These are phyloP conservation scores for Ceratitis capitata DNA, from an alignment of 1,140 invertebrate species.

Conservation along the genomic window DNA sequence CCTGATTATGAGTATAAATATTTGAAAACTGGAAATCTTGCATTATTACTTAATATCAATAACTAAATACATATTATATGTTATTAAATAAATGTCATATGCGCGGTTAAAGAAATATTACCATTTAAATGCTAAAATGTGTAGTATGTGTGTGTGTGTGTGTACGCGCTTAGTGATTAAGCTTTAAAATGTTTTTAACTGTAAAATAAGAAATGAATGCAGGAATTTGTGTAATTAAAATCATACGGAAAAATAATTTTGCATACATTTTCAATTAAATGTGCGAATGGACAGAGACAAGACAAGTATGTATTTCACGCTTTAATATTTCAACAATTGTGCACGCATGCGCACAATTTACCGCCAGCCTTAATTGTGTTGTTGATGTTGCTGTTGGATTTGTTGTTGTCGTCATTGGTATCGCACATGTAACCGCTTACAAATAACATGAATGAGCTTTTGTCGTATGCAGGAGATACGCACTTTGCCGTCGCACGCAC, in stretches of 20 bases:
- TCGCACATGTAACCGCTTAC: background rate
- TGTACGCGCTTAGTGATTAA: no score
- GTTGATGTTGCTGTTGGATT: no score
- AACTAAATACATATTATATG: background rate
- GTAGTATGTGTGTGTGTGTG: no score
- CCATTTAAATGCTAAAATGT: background rate
- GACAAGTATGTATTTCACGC: background rate
- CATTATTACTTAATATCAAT: background rate
- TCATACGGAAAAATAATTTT: background rate
- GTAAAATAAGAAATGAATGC: background rate
- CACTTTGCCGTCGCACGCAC: slow-evolving; percentile 12
- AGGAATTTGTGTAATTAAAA: slow-evolving; percentile 2
- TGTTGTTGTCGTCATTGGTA: background rate
- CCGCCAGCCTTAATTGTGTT: background rate
- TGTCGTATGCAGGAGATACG: background rate
- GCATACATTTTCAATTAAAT: slow-evolving; percentile 23
- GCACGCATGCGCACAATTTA: slow-evolving; percentile 23
- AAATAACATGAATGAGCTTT: background rate
- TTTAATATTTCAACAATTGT: slow-evolving; percentile 6
- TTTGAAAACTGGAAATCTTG: background rate
- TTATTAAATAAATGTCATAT: background rate
- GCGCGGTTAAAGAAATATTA: background rate
- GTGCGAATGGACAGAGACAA: background rate
- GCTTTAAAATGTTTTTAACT: background rate
- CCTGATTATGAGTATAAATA: background rate